Evolutionary conservation across 1,140 invertebrate species (phyloP).

Genomic region (Rhopalosiphum padi): DNA sequence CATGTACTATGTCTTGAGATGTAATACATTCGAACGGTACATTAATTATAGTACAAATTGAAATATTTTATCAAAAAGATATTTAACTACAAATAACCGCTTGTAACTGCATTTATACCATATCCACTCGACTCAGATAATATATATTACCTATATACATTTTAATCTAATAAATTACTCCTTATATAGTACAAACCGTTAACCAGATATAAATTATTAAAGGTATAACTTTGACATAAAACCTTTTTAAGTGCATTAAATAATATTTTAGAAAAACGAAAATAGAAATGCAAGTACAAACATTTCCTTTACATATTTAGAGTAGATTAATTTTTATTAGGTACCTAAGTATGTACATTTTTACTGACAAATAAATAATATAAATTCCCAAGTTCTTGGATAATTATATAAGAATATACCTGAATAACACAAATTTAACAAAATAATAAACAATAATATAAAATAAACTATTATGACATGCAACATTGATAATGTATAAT

Average conservation of each 20-base stretch:
- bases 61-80: neutral
- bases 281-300: neutral
- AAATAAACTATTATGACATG: no score
- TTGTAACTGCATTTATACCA: neutral
- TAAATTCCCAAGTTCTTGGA: neutral
- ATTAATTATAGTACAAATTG: neutral
- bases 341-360: neutral
- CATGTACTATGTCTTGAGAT: neutral
- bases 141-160: neutral
- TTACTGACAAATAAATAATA: neutral
- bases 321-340: neutral
- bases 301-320: neutral
- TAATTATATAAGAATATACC: no score
- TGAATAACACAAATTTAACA: no score
- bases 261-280: neutral
- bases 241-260: neutral
- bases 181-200: neutral
- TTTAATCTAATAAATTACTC: neutral
- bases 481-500: no score
- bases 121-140: neutral
- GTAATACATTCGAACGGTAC: neutral
- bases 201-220: no score
- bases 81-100: neutral
- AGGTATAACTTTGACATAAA: neutral
- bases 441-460: no score